A percentile compares a stretch with the other conserved stretches of the same genome.
Evolutionary conservation across 2,113 vertebrate genomes (phyloP).

Genomic region (Coracopsis vasa): DNA sequence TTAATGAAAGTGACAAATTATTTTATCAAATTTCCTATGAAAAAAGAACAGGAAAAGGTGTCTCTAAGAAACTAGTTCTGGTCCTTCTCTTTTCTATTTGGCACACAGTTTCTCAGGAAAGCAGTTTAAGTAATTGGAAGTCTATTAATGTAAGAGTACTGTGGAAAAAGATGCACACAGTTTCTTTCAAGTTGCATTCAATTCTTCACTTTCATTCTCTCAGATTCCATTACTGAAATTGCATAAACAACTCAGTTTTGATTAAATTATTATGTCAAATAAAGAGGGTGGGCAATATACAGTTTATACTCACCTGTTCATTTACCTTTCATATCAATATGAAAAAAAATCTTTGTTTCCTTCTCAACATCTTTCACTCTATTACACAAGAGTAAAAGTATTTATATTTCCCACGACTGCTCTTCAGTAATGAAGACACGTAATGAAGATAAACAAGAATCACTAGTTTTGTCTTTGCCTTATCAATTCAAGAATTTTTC

Average conservation of each 20-base stretch:
- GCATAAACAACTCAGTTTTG: neutral
- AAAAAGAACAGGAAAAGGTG: neutral
- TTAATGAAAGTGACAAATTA: neutral
- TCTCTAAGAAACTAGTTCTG: neutral
- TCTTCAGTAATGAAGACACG: neutral
- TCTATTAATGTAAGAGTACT: neutral
- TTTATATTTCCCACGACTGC: neutral
- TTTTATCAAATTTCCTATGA: neutral
- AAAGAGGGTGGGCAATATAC: neutral
- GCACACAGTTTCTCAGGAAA: neutral
- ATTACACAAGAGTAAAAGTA: neutral
- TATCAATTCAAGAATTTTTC: neutral
- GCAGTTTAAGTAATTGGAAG: neutral
- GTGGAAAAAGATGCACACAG: neutral
- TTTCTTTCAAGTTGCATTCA: neutral
- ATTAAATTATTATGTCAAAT: neutral
- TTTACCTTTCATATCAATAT: neutral
- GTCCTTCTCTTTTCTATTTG: neutral
- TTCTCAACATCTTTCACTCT: neutral
- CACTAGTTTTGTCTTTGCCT: neutral
- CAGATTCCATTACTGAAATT: constrained; percentile 6
- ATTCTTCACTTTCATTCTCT: neutral
- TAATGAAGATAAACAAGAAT: neutral
- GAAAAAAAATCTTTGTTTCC: neutral
- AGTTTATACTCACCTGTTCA: neutral